phyloP scores from a whole-genome alignment of 2,797 vertebrate genomes.

The Echiichthys vipera region DNA sequence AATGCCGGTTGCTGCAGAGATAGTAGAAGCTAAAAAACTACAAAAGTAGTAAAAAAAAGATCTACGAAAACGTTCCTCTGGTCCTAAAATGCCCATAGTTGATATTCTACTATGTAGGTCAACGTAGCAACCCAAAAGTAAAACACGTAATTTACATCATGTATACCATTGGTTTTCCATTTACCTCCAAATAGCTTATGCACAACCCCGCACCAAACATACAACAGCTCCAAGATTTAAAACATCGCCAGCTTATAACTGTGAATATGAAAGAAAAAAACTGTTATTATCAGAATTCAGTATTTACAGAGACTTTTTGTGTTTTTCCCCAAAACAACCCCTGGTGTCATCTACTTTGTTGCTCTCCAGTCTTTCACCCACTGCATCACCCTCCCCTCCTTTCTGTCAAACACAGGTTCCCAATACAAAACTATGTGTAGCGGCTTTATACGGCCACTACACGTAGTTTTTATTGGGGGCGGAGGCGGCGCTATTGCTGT shows the following conservation, averaged over 20 bases:
- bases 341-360: constrained; percentile 3
- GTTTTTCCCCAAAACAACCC: neutral
- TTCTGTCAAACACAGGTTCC: constrained; percentile 20
- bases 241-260: neutral
- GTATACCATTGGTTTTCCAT: neutral
- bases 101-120: neutral
- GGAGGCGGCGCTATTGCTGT: constrained; percentile 75
- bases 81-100: no score
- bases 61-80: no score
- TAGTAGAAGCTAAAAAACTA: no score
- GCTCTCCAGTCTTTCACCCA: constrained; percentile 1
- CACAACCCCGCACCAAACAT: constrained; percentile 28
- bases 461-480: constrained; percentile 81
- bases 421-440: no score
- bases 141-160: neutral
- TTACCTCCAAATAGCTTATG: neutral
- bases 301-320: constrained; percentile 62
- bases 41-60: no score
- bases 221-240: neutral
- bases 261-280: neutral
- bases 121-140: neutral
- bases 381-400: neutral
- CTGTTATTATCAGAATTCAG: neutral
- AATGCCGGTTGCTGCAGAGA: no score
- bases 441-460: constrained; percentile 55